A percentile compares a stretch with the other conserved stretches of the same genome.
These are phyloP conservation scores for Dioctria rufipes DNA, from an alignment of 2,888 invertebrate species.

Conservation along the genomic window DNA sequence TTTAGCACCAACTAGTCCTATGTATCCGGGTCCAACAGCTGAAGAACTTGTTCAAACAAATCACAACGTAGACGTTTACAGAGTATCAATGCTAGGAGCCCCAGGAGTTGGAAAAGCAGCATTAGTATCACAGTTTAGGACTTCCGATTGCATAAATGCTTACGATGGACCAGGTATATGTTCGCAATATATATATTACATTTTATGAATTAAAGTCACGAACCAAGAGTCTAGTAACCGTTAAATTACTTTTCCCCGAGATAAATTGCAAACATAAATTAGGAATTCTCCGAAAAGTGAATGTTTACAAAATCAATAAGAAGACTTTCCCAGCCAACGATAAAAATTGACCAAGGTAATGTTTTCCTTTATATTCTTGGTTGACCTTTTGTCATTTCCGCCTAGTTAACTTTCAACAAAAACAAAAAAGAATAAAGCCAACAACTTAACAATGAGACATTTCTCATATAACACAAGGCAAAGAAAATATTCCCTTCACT, in stretches of 20 bases:
- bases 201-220: background rate
- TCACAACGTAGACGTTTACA: conserved; percentile 75
- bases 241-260: too few relatives aligned
- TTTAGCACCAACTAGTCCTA: conserved; percentile 77
- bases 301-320: too few relatives aligned
- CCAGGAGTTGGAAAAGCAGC: conserved; percentile 89
- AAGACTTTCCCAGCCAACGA: background rate
- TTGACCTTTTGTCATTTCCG: conserved; percentile 1
- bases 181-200: background rate
- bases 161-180: conserved; percentile 88
- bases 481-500: background rate
- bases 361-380: background rate
- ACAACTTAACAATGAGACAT: conserved; percentile 18
- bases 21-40: conserved; percentile 68
- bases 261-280: too few relatives aligned
- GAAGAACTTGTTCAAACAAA: conserved; percentile 63
- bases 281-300: too few relatives aligned
- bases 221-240: too few relatives aligned
- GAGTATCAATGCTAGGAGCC: conserved; percentile 85
- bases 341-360: conserved; percentile 13
- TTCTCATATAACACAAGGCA: conserved; percentile 1
- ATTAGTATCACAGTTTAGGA: conserved; percentile 90
- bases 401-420: conserved; percentile 6
- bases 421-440: conserved; percentile 18
- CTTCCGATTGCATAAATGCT: conserved; percentile 94